Evolutionary conservation across 2,797 vertebrate species (phyloP).

Genomic region (Eurystomus glaucurus): DNA sequence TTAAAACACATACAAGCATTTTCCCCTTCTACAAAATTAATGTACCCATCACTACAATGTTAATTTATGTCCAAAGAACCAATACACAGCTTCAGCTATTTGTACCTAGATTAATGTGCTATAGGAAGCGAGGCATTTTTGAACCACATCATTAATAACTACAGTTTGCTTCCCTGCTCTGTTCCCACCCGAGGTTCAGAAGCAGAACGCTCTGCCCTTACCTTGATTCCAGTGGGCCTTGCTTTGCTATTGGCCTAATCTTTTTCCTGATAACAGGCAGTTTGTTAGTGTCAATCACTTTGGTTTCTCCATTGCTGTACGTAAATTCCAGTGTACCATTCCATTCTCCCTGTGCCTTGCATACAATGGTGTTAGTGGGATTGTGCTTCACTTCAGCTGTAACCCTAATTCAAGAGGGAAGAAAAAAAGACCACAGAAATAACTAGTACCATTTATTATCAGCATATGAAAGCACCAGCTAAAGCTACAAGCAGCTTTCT

Average conservation of each 20-base stretch:
- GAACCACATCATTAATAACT: background rate
- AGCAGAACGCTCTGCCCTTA: slow-evolving; percentile 37
- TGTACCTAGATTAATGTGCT: background rate
- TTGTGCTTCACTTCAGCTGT: slow-evolving; percentile 95
- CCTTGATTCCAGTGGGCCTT: slow-evolving; percentile 92
- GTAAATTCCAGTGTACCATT: slow-evolving; percentile 94
- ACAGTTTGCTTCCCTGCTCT: background rate
- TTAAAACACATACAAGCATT: background rate
- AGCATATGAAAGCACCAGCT: background rate
- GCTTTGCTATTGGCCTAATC: slow-evolving; percentile 89
- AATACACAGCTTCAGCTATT: background rate
- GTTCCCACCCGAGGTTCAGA: accelerated
- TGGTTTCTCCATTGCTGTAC: slow-evolving; percentile 94
- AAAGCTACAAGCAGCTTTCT: background rate
- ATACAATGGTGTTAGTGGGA: slow-evolving; percentile 91
- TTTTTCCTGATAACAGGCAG: slow-evolving; percentile 91
- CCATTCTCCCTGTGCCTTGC: slow-evolving; percentile 97
- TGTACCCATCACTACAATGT: accelerated
- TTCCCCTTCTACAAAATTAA: background rate
- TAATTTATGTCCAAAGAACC: background rate
- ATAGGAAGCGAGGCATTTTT: background rate
- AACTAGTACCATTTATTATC: background rate
- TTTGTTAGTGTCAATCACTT: slow-evolving; percentile 91
- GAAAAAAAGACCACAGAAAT: background rate
- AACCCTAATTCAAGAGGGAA: slow-evolving; percentile 82